Conservation (phyloP, 2,797 vertebrate genomes). For the Amblyopsis hoosieri region DNA sequence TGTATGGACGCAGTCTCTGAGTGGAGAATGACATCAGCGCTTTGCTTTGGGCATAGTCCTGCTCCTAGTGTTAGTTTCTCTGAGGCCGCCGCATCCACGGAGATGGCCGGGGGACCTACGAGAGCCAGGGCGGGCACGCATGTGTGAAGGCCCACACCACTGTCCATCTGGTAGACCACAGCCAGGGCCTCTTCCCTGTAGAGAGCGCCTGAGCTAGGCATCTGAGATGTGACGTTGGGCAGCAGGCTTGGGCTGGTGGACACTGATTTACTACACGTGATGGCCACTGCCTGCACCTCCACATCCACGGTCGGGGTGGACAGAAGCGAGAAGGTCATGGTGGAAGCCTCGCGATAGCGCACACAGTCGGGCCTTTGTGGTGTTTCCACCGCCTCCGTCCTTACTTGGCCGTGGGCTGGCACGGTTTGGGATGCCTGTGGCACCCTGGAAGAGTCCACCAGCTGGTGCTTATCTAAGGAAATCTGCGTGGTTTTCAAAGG, state of each 20-base stretch:
- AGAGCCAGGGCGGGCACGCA: slow-evolving; percentile 36
- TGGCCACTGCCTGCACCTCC: slow-evolving; percentile 90
- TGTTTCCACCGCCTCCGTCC: slow-evolving; percentile 30
- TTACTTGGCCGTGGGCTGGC: slow-evolving; percentile 33
- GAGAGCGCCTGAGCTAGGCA: slow-evolving; percentile 33
- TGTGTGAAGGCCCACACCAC: slow-evolving; percentile 40
- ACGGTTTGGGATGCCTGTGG: slow-evolving; percentile 39
- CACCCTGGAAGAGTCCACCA: slow-evolving; percentile 30
- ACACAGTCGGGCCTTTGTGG: slow-evolving; percentile 51
- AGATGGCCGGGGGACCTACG: slow-evolving; percentile 13
- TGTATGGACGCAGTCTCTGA: slow-evolving; percentile 45
- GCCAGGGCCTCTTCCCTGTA: slow-evolving; percentile 73
- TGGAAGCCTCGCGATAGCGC: slow-evolving; percentile 85
- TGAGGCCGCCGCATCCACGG: slow-evolving; percentile 28
- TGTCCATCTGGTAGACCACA: slow-evolving; percentile 69
- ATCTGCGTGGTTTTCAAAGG: slow-evolving; percentile 34
- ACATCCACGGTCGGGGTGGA: slow-evolving; percentile 75
- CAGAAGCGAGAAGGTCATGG: slow-evolving; percentile 84
- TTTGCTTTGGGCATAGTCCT: slow-evolving; percentile 62
- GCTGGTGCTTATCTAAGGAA: slow-evolving; percentile 49
- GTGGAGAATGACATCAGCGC: slow-evolving; percentile 28
- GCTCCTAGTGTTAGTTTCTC: slow-evolving; percentile 66
- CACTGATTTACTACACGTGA: slow-evolving; percentile 82
- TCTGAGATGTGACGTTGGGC: slow-evolving; percentile 62
- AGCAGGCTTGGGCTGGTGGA: slow-evolving; percentile 92